A percentile compares a stretch with the other conserved stretches of the same genome.
These are phyloP conservation scores for Carassius carassius DNA, from an alignment of 2,113 vertebrate species.

Conservation along the genomic window DNA sequence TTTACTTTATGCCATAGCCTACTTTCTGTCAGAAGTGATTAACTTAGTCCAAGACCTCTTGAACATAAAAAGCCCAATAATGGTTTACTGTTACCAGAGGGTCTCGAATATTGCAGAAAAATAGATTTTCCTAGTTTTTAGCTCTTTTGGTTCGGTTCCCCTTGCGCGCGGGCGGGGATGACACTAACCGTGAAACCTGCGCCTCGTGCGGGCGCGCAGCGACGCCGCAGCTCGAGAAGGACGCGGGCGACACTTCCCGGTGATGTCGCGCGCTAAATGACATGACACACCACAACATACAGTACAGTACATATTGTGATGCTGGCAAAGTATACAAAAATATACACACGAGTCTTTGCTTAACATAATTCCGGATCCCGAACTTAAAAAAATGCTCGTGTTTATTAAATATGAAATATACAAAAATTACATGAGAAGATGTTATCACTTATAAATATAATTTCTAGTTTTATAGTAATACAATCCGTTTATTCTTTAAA, in stretches of 20 bases:
- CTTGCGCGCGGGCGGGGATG: constrained; percentile 54
- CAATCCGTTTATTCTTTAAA: not conserved
- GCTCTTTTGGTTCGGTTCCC: constrained; percentile 41
- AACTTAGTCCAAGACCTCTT: not conserved
- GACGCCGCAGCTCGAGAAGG: constrained; percentile 39
- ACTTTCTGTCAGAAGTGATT: not conserved
- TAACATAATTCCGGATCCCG: not conserved
- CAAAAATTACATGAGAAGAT: not conserved
- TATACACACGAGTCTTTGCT: not conserved
- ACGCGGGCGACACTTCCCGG: constrained; percentile 9
- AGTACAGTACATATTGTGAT: not conserved
- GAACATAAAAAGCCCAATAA: not conserved
- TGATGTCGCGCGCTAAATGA: not conserved
- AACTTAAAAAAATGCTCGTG: not conserved
- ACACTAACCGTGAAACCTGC: constrained; percentile 46
- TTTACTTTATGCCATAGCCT: not conserved
- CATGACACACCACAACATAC: not conserved
- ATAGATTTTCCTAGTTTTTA: not conserved
- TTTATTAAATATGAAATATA: not conserved
- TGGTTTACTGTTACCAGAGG: not conserved
- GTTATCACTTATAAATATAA: not conserved
- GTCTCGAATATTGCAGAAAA: not conserved
- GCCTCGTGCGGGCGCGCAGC: constrained; percentile 47
- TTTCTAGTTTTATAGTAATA: not conserved
- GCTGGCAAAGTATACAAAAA: not conserved